Evolutionary conservation across 1,140 invertebrate genomes (phyloP).

Genomic region (Battus philenor): DNA sequence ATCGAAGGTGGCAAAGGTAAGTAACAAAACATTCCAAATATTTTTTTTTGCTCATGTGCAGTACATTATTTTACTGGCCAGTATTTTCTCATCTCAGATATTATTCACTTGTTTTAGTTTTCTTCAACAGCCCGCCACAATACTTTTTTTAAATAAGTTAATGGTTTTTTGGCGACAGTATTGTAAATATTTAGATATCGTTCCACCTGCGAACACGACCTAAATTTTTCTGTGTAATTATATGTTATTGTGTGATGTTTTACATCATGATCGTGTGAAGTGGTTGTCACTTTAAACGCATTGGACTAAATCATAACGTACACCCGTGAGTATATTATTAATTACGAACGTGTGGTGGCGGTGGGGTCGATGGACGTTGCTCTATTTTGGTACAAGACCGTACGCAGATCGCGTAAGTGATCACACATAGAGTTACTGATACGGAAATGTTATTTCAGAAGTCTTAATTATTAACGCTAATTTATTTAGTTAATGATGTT

Average conservation of each 20-base stretch:
- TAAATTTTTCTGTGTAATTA: no score
- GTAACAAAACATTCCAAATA: not conserved
- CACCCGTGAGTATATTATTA: constrained; percentile 35
- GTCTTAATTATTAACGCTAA: no score
- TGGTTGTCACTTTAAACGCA: not conserved
- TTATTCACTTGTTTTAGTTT: not conserved
- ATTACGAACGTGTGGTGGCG: constrained; percentile 36
- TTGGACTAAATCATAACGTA: constrained; percentile 8
- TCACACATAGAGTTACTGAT: constrained; percentile 18
- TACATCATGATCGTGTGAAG: not conserved
- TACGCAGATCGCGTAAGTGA: constrained; percentile 28
- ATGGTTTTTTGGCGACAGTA: constrained; percentile 1
- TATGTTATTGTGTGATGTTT: not conserved
- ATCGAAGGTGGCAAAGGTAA: constrained; percentile 76
- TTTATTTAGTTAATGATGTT: no score
- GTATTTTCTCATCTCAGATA: not conserved
- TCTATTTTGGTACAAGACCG: constrained; percentile 44
- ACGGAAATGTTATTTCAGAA: constrained; percentile 1
- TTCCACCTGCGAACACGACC: no score
- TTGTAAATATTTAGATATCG: constrained; percentile 9
- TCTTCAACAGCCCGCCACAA: not conserved
- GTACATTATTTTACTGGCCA: not conserved
- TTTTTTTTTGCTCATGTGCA: not conserved
- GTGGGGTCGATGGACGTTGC: constrained; percentile 38
- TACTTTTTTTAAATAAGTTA: constrained; percentile 9